Evolutionary conservation across 2,888 invertebrate genomes (phyloP).

Genomic region (Anorthoa munda): DNA sequence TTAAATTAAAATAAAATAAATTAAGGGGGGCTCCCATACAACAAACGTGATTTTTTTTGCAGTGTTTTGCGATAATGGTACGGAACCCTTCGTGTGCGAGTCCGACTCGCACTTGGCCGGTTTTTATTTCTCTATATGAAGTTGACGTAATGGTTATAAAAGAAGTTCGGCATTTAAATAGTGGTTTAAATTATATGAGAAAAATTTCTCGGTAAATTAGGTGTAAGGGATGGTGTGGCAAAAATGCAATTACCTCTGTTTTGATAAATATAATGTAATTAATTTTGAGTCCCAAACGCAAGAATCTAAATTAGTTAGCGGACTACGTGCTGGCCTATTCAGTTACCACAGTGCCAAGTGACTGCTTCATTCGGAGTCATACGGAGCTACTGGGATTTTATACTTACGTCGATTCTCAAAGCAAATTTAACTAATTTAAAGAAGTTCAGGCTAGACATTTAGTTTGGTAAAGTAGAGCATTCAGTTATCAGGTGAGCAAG

Average conservation of each 20-base stretch:
- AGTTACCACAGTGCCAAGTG: not conserved
- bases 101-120: no score
- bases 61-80: no score
- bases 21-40: no score
- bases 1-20: no score
- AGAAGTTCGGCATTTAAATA: not conserved
- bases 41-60: no score
- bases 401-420: not conserved
- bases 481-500: not conserved
- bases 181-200: not conserved
- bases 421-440: not conserved
- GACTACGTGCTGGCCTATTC: not conserved
- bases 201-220: not conserved
- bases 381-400: not conserved
- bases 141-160: no score
- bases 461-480: not conserved
- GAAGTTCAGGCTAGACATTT: not conserved
- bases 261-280: not conserved
- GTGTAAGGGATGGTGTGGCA: slow-evolving; percentile 29
- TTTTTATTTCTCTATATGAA: not conserved
- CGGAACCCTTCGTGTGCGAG: no score
- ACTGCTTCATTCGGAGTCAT: not conserved
- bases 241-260: slow-evolving; percentile 5
- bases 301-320: not conserved
- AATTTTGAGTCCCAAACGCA: slow-evolving; percentile 7